Percentiles rank a stretch among this genome's conserved stretches.
phyloP scores from a whole-genome alignment of 2,113 vertebrate species.

The Leiothrix lutea region DNA sequence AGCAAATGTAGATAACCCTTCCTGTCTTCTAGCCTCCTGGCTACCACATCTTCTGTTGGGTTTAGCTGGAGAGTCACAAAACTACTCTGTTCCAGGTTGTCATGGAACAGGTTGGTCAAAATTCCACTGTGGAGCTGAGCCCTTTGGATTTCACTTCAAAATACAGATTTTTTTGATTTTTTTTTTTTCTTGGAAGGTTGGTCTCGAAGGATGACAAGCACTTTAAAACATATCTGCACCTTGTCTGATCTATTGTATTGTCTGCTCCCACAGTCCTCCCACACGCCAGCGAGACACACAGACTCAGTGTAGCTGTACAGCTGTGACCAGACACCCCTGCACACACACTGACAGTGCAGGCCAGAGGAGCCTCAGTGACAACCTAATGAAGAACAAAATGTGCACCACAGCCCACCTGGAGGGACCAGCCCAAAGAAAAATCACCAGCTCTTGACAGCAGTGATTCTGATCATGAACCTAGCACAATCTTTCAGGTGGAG shows the following conservation, averaged over 20 bases:
- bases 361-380: neutral
- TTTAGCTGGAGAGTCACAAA: neutral
- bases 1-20: neutral
- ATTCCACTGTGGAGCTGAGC: neutral
- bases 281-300: neutral
- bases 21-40: neutral
- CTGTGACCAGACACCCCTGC: neutral
- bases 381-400: neutral
- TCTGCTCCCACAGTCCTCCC: neutral
- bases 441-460: neutral
- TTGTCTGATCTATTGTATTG: conserved; percentile 10
- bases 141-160: neutral
- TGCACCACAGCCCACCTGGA: neutral
- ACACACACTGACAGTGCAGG: neutral
- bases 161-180: neutral
- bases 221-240: conserved; percentile 29
- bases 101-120: neutral
- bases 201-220: conserved; percentile 10
- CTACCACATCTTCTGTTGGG: neutral
- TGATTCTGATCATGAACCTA: neutral
- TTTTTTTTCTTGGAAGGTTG: neutral
- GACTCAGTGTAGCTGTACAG: neutral
- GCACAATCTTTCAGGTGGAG: neutral
- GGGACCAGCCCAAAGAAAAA: neutral
- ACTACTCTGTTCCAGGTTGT: neutral